These are phyloP conservation scores for Tychaedon coryphoeus DNA, from an alignment of 2,113 vertebrate genomes.

Conservation along the genomic window DNA sequence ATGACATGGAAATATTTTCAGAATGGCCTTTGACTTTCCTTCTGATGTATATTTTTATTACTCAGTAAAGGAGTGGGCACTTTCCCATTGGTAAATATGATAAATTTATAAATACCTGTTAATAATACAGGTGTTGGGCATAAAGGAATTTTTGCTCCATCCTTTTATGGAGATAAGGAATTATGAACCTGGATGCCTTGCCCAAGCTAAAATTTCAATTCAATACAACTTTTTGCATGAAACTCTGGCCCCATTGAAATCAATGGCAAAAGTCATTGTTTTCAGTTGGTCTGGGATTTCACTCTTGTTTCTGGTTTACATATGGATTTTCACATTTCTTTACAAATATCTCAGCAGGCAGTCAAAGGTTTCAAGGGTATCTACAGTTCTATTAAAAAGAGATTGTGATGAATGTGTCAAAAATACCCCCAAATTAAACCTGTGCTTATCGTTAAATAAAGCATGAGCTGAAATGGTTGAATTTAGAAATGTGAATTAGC, in stretches of 20 bases:
- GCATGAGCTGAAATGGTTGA: neutral
- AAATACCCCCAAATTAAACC: neutral
- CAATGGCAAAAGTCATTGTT: neutral
- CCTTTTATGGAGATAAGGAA: slow-evolving; percentile 21
- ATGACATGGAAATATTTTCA: slow-evolving; percentile 67
- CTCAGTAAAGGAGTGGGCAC: neutral
- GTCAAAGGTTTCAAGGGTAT: slow-evolving; percentile 65
- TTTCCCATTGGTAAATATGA: slow-evolving; percentile 29
- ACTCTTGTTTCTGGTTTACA: neutral
- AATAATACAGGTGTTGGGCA: slow-evolving; percentile 18
- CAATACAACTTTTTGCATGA: neutral
- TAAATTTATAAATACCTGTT: slow-evolving; percentile 31
- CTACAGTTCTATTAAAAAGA: slow-evolving; percentile 18
- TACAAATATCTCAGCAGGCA: slow-evolving; percentile 53
- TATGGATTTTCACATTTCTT: neutral
- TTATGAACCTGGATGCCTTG: neutral
- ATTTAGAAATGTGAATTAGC: neutral
- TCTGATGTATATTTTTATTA: slow-evolving; percentile 56
- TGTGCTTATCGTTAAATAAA: neutral
- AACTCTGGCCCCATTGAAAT: neutral
- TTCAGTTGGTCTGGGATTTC: slow-evolving; percentile 7
- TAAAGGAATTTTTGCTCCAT: neutral
- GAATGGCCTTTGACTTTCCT: slow-evolving; percentile 71
- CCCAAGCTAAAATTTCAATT: slow-evolving; percentile 2
- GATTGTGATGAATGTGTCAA: slow-evolving; percentile 16